Evolutionary conservation across 2,113 vertebrate genomes (phyloP).

Genomic region (Epinephelus moara): DNA sequence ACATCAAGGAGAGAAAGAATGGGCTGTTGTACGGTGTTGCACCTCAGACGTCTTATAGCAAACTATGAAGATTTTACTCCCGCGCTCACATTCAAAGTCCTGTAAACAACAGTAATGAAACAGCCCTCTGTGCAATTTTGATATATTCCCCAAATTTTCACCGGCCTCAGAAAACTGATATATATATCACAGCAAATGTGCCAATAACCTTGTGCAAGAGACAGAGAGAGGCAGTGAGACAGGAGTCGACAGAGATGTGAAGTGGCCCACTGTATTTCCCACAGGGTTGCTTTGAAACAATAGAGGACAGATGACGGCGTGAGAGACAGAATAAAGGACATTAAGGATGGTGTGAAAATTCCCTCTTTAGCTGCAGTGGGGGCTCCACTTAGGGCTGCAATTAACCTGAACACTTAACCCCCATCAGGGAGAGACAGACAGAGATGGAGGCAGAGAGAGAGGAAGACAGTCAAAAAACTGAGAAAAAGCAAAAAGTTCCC

Average conservation of each 20-base stretch:
- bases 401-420: constrained; percentile 79
- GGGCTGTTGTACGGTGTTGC: constrained; percentile 42
- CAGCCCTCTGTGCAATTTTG: background rate
- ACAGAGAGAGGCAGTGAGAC: background rate
- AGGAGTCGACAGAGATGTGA: constrained; percentile 13
- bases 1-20: constrained; percentile 54
- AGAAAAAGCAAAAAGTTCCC: background rate
- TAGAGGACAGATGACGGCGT: constrained; percentile 55
- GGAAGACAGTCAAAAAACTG: constrained; percentile 1
- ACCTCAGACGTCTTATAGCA: constrained; percentile 15
- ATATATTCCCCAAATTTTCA: constrained; percentile 13
- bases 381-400: constrained; percentile 71
- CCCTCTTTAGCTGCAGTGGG: constrained; percentile 55
- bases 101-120: constrained; percentile 34
- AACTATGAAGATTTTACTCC: constrained; percentile 19
- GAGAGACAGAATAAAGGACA: constrained; percentile 57
- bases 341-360: constrained; percentile 58
- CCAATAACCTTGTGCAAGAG: background rate
- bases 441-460: constrained; percentile 8
- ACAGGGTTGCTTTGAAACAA: constrained; percentile 64
- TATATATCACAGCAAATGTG: background rate
- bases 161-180: constrained; percentile 8
- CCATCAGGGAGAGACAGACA: constrained; percentile 56
- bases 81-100: constrained; percentile 1
- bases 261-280: constrained; percentile 39